phyloP scores from a whole-genome alignment of 2,113 vertebrate genomes.

The Ifrita kowaldi region DNA sequence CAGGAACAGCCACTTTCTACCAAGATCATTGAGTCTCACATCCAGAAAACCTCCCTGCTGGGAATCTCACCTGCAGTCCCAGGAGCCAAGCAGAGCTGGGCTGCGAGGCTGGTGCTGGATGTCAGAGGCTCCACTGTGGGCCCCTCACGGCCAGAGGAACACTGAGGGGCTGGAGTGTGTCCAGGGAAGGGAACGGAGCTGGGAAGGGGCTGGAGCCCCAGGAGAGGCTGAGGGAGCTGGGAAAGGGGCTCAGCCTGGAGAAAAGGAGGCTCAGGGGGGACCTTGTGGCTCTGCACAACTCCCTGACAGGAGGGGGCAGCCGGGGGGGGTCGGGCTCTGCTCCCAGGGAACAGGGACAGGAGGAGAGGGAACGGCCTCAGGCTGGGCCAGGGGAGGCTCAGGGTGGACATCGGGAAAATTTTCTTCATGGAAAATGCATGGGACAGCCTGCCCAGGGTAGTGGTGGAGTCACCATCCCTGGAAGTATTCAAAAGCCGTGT shows the following conservation, averaged over 20 bases:
- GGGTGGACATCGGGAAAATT: not conserved
- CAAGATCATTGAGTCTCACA: not conserved
- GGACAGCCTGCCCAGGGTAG: not conserved
- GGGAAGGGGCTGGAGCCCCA: not conserved
- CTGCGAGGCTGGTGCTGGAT: not conserved
- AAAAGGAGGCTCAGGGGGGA: not conserved
- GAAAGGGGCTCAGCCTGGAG: not conserved
- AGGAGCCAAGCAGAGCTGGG: not conserved
- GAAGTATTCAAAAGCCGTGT: not conserved
- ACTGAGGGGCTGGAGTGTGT: rapidly evolving
- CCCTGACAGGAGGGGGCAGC: not conserved
- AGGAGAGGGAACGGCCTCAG: not conserved
- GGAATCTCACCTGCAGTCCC: not conserved
- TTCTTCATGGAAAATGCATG: not conserved
- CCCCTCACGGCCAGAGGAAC: not conserved
- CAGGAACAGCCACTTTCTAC: not conserved
- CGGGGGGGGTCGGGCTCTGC: rapidly evolving
- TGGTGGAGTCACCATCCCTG: not conserved
- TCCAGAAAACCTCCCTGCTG: not conserved
- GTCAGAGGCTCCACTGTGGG: not conserved
- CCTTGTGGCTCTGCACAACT: not conserved
- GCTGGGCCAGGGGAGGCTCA: not conserved
- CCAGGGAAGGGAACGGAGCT: not conserved
- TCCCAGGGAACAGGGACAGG: not conserved
- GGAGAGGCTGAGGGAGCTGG: not conserved